Evolutionary conservation across 2,113 vertebrate genomes (phyloP).

Genomic region (Psephotus haematonotus): DNA sequence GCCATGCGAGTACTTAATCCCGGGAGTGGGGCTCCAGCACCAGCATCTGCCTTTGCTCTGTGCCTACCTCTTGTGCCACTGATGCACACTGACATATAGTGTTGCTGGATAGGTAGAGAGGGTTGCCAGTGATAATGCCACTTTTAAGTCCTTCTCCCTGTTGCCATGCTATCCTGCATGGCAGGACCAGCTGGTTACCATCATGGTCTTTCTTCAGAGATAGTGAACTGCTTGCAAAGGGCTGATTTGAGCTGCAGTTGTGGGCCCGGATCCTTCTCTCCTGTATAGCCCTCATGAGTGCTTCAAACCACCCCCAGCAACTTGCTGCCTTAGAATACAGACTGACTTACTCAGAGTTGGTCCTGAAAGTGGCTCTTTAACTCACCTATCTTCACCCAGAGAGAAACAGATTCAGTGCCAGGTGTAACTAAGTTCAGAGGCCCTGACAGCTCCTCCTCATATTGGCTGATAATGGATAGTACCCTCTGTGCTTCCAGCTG

Average conservation of each 20-base stretch:
- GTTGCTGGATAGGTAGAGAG: neutral
- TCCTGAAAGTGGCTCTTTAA: neutral
- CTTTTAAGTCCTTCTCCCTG: neutral
- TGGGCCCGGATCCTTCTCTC: neutral
- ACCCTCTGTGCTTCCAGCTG: neutral
- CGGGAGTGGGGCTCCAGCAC: fast-evolving
- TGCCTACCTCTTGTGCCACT: neutral
- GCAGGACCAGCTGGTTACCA: neutral
- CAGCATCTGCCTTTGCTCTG: neutral
- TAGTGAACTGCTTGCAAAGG: neutral
- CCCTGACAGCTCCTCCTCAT: neutral
- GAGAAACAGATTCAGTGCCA: neutral
- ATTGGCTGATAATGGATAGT: neutral
- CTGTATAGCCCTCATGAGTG: fast-evolving
- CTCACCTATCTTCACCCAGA: neutral
- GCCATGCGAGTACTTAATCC: fast-evolving
- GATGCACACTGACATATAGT: fast-evolving
- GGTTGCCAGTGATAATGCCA: neutral
- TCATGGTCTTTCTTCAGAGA: neutral
- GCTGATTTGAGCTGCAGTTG: neutral
- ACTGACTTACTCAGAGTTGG: neutral
- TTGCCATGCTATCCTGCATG: fast-evolving
- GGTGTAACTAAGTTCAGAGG: neutral
- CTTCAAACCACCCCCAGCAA: neutral
- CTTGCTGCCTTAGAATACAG: neutral